Conservation (phyloP, 2,888 invertebrate genomes). For the Apomyelois bistriatella region DNA sequence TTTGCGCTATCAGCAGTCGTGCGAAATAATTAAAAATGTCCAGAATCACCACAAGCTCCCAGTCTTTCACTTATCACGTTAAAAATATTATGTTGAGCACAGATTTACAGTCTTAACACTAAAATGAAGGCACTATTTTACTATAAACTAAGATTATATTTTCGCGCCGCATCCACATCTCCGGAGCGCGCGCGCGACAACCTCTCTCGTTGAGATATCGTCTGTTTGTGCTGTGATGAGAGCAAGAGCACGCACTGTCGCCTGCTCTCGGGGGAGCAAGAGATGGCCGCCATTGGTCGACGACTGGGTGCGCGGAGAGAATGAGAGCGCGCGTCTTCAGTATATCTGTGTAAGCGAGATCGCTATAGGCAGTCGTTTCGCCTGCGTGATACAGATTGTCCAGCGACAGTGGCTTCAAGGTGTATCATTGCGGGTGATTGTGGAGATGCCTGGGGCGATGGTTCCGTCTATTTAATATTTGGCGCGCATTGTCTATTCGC, state of each 20-base stretch:
- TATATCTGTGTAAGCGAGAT: slow-evolving; percentile 62
- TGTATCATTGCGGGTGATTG: slow-evolving; percentile 68
- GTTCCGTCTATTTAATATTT: slow-evolving; percentile 48
- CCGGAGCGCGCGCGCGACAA: slow-evolving; percentile 58
- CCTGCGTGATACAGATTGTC: slow-evolving; percentile 66
- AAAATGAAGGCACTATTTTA: slow-evolving; percentile 49
- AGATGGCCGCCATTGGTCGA: slow-evolving; percentile 76
- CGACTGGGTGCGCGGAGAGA: slow-evolving; percentile 61
- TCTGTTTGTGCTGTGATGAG: slow-evolving; percentile 67
- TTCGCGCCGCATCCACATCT: slow-evolving; percentile 44
- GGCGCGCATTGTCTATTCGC: slow-evolving; percentile 36
- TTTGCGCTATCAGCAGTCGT: slow-evolving; percentile 65
- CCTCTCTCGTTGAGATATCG: slow-evolving; percentile 75
- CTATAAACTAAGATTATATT: slow-evolving; percentile 32
- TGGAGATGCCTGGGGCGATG: slow-evolving; percentile 63
- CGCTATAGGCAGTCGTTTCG: slow-evolving; percentile 63
- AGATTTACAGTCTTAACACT: slow-evolving; percentile 58
- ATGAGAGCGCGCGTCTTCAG: slow-evolving; percentile 68
- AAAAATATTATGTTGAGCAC: slow-evolving; percentile 54
- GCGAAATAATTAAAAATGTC: slow-evolving; percentile 39
- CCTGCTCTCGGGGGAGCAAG: slow-evolving; percentile 79
- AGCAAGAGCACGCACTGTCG: slow-evolving; percentile 77
- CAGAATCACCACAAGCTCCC: slow-evolving; percentile 33
- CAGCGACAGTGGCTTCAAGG: slow-evolving; percentile 58
- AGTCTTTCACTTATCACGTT: slow-evolving; percentile 65